These are phyloP conservation scores for Sturnus vulgaris DNA, from an alignment of 2,113 vertebrate genomes.

Conservation along the genomic window DNA sequence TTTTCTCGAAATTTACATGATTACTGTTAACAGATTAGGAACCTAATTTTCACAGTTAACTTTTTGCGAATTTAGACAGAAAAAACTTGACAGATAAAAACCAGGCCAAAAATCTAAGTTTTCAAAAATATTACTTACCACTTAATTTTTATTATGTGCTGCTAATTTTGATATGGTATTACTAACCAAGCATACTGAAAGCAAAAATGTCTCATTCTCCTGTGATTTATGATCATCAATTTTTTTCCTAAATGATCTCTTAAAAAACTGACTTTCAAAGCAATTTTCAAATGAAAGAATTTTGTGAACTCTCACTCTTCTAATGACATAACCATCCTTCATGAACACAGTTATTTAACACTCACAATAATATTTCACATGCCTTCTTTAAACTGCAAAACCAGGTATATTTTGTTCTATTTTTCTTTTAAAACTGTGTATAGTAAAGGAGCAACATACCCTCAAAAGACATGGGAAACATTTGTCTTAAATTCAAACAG, in stretches of 20 bases:
- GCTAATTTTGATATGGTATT: neutral
- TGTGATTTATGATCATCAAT: neutral
- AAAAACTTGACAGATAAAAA: neutral
- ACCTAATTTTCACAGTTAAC: neutral
- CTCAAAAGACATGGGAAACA: neutral
- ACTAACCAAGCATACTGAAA: neutral
- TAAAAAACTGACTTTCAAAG: neutral
- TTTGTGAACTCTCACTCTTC: neutral
- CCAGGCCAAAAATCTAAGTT: neutral
- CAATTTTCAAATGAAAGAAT: neutral
- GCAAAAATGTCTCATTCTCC: neutral
- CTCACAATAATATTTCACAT: neutral
- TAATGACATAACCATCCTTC: neutral
- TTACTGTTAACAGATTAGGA: neutral
- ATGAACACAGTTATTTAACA: neutral
- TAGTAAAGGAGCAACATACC: neutral
- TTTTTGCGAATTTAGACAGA: neutral
- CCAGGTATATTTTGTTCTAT: neutral
- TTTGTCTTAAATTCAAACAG: neutral
- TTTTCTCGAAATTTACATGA: neutral
- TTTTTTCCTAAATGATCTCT: neutral
- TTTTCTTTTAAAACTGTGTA: neutral
- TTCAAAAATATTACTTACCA: neutral
- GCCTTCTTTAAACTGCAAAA: neutral
- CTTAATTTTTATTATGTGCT: neutral